Base-by-base conservation (phyloP, 2,888 invertebrate genomes). In the Tenthredo amoena region DNA sequence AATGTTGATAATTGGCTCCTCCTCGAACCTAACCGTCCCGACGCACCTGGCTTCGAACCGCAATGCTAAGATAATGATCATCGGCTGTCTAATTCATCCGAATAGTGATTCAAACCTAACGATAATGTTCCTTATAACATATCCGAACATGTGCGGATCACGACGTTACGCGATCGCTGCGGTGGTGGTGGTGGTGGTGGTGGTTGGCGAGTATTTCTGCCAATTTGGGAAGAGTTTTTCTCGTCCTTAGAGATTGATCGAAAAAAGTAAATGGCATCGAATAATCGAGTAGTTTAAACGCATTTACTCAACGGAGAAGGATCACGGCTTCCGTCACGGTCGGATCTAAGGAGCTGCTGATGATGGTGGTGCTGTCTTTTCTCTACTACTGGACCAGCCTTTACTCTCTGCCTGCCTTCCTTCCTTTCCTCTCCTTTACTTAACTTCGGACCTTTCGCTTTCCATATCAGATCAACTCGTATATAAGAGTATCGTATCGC, bases 1-100 rank as follows among this genome's bases (percentile, higher is more conserved):
- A 83, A 83, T 94, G 94, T 94, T 94, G 94, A 94, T 93, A 92
- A 94, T 93, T 91, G 93, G 92, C 91, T 93, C 94, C 91, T 94
- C 31, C 15, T 68, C 26, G 94, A 94, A 94, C 94, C 94, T 94
- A 93, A 94, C 94, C 93, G 87, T 88, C 89, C 89, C 91, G 90
- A 90, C 6, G 83, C 68, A 83, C 83, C 65, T 68, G 83, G 83
- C 68, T 21, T 1, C 12, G 21, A 15, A 65, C 7, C 68, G 47
- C 83, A 83, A 18, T 50, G 31, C 68, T 18, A 15, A 34, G 71
- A 83, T 71, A 71, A 50, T 12, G 83, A 83, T 83, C 65, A 43
- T 12, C 18, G 65, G 43, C 83, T 81, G 83, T 83, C 83, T 93
- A 94, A 94, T 94, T 94, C 94, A 94, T 94, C 58, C 62, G 72